Evolutionary conservation across 2,113 vertebrate genomes (phyloP), one percentile per base, ranked within the genome.

Genomic region (Mastomys natalensis): DNA sequence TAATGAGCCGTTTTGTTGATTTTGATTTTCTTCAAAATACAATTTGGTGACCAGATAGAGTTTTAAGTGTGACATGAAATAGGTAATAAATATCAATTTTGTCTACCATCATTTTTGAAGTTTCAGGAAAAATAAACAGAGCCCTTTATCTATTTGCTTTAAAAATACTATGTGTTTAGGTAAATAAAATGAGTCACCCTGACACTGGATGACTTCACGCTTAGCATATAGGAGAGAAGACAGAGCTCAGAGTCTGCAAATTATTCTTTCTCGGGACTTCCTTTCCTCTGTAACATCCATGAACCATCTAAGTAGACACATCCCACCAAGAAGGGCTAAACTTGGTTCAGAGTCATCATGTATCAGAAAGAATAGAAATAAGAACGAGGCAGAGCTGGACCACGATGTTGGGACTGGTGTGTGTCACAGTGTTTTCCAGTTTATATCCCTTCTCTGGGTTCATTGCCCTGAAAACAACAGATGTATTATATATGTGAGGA

Each of bases 21-120:
- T 40, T 91, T 58, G 85, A 48, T 92, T 2, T 13, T 84, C 22
- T 91, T 93, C 13, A 48, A 95, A 89, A 93, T 87, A n/a, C 17
- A 29, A 45, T 76, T 29, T 51, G 45, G 55, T 58, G 51, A 66
- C 37, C 58, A 73, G 48, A 78, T 16, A 77, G 60, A 40, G 29
- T 3, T 87, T 26, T 86, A 11, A 17, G 13, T 70, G 34, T 72
- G 81, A 81, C 0, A 29, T 82, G 72, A 87, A 78, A 73, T 55
- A 43, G 53, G n/a, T 74, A 72, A 86, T 40, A 40, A 72, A 70
- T 3, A 24, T 72, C 31, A 80, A 31, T 5, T 76, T 29, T 66
- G 66, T 19, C 37, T 84, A n/a, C 17, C 40, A 77, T n/a, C 62
- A 68, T 73, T 62, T 91, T 89, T 91, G 76, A 60, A 93, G 40